Conservation (phyloP, 1,140 invertebrate species). For the Hyles vespertilio region DNA sequence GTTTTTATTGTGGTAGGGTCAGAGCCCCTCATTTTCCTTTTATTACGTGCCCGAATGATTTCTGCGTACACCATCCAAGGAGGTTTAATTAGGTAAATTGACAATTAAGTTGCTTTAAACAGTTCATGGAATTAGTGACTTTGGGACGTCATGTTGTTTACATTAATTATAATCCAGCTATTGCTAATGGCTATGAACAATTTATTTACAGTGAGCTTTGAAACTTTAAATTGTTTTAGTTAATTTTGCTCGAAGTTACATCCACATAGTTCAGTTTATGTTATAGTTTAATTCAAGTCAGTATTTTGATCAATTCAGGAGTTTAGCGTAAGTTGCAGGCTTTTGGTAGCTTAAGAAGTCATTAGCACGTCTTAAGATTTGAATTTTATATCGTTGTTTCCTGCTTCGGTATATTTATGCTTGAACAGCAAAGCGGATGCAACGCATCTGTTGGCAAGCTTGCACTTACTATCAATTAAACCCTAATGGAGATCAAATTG, state of each 20-base stretch:
- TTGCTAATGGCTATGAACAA: neutral
- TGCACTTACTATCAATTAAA: too few relatives aligned
- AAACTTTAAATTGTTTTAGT: neutral
- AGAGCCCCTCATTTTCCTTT: constrained; percentile 47
- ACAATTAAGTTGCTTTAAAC: constrained; percentile 3
- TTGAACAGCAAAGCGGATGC: too few relatives aligned
- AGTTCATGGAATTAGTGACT: neutral
- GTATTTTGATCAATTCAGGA: too few relatives aligned
- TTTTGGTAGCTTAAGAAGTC: too few relatives aligned
- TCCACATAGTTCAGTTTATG: too few relatives aligned
- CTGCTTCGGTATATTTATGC: too few relatives aligned
- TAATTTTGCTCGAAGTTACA: neutral
- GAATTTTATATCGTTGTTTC: too few relatives aligned
- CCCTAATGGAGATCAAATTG: too few relatives aligned
- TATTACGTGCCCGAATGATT: constrained; percentile 39
- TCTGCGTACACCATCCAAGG: constrained; percentile 34
- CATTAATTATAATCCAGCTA: neutral
- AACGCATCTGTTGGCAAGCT: too few relatives aligned
- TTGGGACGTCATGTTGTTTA: neutral
- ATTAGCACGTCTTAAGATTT: too few relatives aligned
- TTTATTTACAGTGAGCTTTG: neutral
- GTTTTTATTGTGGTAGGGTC: constrained; percentile 72
- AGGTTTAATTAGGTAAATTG: constrained; percentile 39
- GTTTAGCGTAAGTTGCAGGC: too few relatives aligned
- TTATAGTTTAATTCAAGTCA: too few relatives aligned